Evolutionary conservation across 2,113 vertebrate genomes (phyloP), one percentile per base, ranked within the genome.

Genomic region (Dipodomys spectabilis): DNA sequence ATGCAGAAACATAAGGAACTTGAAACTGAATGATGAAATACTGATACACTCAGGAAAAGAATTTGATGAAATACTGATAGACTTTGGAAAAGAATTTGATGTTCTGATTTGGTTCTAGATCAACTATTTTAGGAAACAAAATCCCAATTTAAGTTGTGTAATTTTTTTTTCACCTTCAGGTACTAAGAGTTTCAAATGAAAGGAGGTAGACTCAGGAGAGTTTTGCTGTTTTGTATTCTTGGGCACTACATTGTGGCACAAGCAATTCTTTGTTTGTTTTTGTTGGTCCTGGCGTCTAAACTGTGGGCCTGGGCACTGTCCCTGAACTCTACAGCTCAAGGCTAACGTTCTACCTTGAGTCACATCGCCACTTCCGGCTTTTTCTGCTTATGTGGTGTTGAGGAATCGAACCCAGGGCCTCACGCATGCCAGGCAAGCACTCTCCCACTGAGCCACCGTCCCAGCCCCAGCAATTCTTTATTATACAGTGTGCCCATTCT

Each of bases 1-100:
- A 95, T 62, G n/a, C 30, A 94, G 72, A 92, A 92, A 81, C 82
- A 71, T 44, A 79, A 80, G 94, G 81, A 96, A 95, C 81, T 78
- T 85, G 89, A 96, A 92, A 95, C 89, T 78, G 91, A 94, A 95
- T 88, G 68, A 94, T 86, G 86, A 96, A 92, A 94, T 64, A 73
- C 64, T 86, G 91, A 97, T 92, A 85, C 1, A 65, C 27, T 49
- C 84, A 87, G 93, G 95, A 95, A 94, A 92, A 95, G 44, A 92
- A 95, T 91, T 67, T 96, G 83, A 95, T 92, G 75, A 92, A 92
- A 90, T 65, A 90, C 44, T 65, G 69, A 95, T 90, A 69, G 6
- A 79, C 23, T 75, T 71, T 88, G 91, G 95, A 94, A 93, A 96
- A 96, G 32, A 95, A 94, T 81, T 30, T 96, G 82, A 94, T 86